Evolutionary conservation across 2,797 vertebrate genomes (phyloP).

Genomic region (Columba guinea): DNA sequence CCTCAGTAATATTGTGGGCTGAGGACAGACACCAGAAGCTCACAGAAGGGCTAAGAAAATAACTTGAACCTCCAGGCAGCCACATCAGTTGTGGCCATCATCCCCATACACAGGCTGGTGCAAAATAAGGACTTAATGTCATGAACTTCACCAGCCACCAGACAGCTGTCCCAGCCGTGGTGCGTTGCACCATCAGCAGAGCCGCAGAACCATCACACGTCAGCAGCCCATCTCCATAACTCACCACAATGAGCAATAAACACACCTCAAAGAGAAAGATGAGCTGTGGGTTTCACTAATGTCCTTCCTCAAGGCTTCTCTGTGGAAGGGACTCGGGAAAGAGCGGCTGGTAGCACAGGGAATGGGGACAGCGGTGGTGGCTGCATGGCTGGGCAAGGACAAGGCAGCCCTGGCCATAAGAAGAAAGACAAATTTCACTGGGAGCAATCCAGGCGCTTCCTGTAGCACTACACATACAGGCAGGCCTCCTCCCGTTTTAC

Average conservation of each 20-base stretch:
- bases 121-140: background rate
- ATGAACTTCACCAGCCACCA: background rate
- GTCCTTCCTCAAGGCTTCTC: background rate
- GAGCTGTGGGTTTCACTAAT: background rate
- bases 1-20: background rate
- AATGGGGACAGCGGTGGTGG: background rate
- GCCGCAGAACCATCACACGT: background rate
- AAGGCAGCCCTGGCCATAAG: background rate
- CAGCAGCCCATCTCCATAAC: background rate
- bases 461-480: background rate
- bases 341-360: background rate
- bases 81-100: fast-evolving
- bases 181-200: fast-evolving
- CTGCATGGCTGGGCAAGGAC: background rate
- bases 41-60: background rate
- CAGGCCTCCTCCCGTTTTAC: background rate
- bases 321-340: background rate
- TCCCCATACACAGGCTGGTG: fast-evolving
- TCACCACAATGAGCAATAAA: background rate
- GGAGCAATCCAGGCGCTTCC: background rate
- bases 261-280: background rate
- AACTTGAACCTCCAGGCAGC: background rate
- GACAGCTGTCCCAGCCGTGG: background rate
- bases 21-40: background rate
- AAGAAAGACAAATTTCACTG: background rate